These are phyloP conservation scores for Plodia interpunctella DNA, from an alignment of 1,140 invertebrate species.

Conservation along the genomic window DNA sequence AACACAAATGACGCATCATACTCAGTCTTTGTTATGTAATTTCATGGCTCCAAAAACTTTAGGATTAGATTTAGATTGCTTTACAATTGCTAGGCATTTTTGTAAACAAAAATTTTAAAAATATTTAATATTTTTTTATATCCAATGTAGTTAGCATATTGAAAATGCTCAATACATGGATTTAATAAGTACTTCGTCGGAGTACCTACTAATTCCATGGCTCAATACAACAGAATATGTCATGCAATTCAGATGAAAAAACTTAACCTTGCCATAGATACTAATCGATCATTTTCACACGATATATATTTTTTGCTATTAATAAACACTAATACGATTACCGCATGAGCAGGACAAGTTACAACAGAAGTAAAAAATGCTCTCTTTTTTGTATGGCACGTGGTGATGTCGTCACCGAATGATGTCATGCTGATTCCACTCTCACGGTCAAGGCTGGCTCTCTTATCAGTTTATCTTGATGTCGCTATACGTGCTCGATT, in stretches of 20 bases:
- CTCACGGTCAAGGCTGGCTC: not conserved
- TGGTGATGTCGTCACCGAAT: not conserved
- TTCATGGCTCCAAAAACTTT: too few relatives aligned
- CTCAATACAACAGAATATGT: too few relatives aligned
- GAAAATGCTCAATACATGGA: too few relatives aligned
- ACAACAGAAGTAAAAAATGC: not conserved
- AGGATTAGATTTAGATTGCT: too few relatives aligned
- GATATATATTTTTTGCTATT: not conserved
- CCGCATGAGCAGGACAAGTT: not conserved
- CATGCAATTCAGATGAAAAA: not conserved
- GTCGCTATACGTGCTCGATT: not conserved
- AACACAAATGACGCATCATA: too few relatives aligned
- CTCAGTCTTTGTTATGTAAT: too few relatives aligned
- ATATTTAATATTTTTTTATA: too few relatives aligned
- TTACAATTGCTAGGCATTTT: too few relatives aligned
- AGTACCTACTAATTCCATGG: too few relatives aligned
- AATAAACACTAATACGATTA: not conserved
- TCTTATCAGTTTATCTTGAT: conserved; percentile 7
- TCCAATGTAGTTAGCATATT: too few relatives aligned
- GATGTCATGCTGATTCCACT: not conserved
- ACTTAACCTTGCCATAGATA: not conserved
- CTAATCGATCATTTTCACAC: not conserved
- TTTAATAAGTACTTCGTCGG: too few relatives aligned
- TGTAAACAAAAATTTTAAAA: too few relatives aligned
- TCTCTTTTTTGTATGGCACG: not conserved